Percentiles rank a stretch among this genome's conserved stretches.
Conservation (phyloP, 2,888 invertebrate genomes). For the Uloborus plumipes region DNA sequence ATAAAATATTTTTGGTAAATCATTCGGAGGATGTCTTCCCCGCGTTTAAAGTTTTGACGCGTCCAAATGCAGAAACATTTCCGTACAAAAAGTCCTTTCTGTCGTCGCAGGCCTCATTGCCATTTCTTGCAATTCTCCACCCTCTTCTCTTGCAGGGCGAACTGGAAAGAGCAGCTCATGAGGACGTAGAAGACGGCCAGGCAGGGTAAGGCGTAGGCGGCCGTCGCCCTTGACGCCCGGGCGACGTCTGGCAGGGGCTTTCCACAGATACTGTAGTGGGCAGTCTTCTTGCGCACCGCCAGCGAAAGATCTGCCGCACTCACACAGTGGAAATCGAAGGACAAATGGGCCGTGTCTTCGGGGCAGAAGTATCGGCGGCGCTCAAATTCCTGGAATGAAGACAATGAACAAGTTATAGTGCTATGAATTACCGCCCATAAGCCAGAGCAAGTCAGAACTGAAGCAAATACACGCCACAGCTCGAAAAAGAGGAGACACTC, state of each 20-base stretch:
- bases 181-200: conserved; percentile 5
- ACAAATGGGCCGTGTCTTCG: conserved; percentile 13
- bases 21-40: too few species aligned
- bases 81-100: too few species aligned
- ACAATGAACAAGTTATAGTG: too few species aligned
- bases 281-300: conserved; percentile 10
- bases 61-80: too few species aligned
- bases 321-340: conserved; percentile 49
- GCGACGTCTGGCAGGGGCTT: conserved; percentile 14
- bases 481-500: too few species aligned
- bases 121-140: neutral
- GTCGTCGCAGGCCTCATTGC: neutral
- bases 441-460: too few species aligned
- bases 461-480: too few species aligned
- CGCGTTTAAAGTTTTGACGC: too few species aligned
- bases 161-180: conserved; percentile 23
- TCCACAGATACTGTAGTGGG: conserved; percentile 45
- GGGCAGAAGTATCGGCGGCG: conserved; percentile 39
- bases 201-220: conserved; percentile 15
- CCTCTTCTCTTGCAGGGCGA: conserved; percentile 16
- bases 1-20: too few species aligned
- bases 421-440: too few species aligned
- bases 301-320: neutral
- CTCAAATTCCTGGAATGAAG: conserved; percentile 13
- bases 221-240: neutral